These are phyloP conservation scores for Microcaecilia unicolor DNA, from an alignment of 2,797 vertebrate genomes.

Conservation along the genomic window DNA sequence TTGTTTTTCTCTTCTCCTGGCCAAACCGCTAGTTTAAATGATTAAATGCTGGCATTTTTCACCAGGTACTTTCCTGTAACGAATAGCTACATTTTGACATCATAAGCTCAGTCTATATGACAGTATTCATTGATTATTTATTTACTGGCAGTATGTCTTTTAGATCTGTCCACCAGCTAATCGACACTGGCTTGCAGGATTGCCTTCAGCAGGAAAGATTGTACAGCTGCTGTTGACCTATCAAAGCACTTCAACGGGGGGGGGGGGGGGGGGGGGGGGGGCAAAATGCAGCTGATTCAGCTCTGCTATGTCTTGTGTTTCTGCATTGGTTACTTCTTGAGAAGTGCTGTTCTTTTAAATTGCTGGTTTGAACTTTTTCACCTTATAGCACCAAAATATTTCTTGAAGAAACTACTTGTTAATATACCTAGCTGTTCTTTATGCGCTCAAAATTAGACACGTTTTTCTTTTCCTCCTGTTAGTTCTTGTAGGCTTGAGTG, in stretches of 20 bases:
- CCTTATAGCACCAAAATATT: no score
- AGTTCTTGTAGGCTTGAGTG: no score
- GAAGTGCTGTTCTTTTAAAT: no score
- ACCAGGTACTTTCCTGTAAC: conserved; percentile 10
- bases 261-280: no score
- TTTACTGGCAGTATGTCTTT: conserved; percentile 7
- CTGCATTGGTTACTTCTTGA: no score
- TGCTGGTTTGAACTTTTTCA: no score
- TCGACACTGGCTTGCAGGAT: conserved; percentile 8
- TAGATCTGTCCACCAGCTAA: conserved; percentile 12
- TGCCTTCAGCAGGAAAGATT: neutral
- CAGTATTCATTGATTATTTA: conserved; percentile 5
- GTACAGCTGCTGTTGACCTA: neutral
- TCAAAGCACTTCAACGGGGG: neutral
- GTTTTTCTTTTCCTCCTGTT: no score
- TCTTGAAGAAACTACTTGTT: no score
- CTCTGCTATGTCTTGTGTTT: no score
- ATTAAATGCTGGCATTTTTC: conserved; percentile 5
- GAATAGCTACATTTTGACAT: conserved; percentile 11
- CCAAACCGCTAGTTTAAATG: conserved; percentile 24
- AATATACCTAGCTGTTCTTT: no score
- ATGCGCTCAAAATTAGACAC: no score
- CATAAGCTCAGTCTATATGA: neutral
- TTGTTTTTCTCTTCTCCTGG: conserved; percentile 19
- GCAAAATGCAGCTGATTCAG: no score